Evolutionary conservation across 2,888 invertebrate genomes (phyloP), one percentile per base, ranked within the genome.

Genomic region (Alviniconcha strummeri): DNA sequence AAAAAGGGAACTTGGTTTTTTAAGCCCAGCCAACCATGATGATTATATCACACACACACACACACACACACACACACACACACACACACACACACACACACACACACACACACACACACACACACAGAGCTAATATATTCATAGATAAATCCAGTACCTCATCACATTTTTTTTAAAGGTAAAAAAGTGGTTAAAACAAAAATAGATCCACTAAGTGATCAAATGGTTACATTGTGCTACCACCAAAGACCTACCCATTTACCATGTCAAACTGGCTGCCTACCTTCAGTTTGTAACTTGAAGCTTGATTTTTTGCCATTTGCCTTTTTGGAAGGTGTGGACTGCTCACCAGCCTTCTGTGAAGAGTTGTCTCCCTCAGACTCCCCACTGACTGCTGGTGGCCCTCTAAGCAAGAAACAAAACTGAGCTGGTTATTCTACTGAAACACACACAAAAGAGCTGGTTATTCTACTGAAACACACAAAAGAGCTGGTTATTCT

Each of bases 281-380:
- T 36, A 36, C 36, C 82, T 55, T 82, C 82, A 6, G 82, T 52
- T 19, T 82, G 54, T 36, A 36, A 36, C 60, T n/a, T 67, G 9
- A 55, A 64, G 52, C 67, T 75, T 54, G 82, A 55, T 13, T 82
- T 75, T 52, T 82, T 82, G 13, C 11, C 67, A 11, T 19, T 60
- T 52, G 76, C 76, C 54, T 67, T 75, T n/a, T 76, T 82, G 8
- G 75, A 11, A 15, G 64, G 57, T 17, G 54, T 75, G 82, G 76
- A 54, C 36, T 15, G 60, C n/a, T 82, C 67, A 2, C 56, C 19
- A 4, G 19, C 60, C 15, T 13, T 81, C 60, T 74, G 60, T 4
- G 57, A n/a, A 13, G 57, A 52, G 52, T 8, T 64, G 7, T 76
- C 82, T 9, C 75, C 82, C 36, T 67, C 75, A 4, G n/a, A 2